Base-by-base conservation (phyloP, 2,113 vertebrate genomes). In the Hydrolagus affinis region DNA sequence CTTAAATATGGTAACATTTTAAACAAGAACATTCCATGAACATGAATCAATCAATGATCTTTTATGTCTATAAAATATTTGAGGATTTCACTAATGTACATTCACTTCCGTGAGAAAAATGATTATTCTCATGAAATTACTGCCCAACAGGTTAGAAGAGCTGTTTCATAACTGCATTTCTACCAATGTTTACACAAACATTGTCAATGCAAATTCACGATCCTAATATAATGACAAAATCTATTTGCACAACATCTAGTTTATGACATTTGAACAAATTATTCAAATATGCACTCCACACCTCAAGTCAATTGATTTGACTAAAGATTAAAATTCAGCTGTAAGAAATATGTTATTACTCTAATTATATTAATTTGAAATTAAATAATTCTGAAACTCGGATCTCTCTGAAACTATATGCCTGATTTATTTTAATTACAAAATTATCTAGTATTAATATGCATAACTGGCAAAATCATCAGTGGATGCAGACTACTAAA, bases 91-190 rank as follows among this genome's bases (percentile, higher is more conserved):
- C 30, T 80, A 28, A 83, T 32, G 23, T 28, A 32, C 25, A 68
- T 83, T 17, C 28, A 83, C 66, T 62, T 83, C 15, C 57, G 19
- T 80, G 59, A n/a, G 19, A 75, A 83, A 25, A 66, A 1, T 28
- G 19, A 64, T 83, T 83, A 83, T 83, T 68, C 25, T 83, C 66
- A 32, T 44, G 23, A 83, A 10, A 19, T 68, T 83, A 66, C 25
- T 28, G 64, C 64, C 77, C 23, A 80, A 80, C 8, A 64, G n/a
- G 23, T 66, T 66, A 10, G 64, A 32, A 0, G 60, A 83, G 66
- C 66, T 32, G 62, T 28, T 83, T 83, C 62, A 21, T 30, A 28
- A 62, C 30, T 17, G 64, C 28, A 32, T 66, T 68, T 62, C 62
- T 64, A 68, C 12, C 19, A 68, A 57, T 56, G 17, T 83, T 7